Percentiles rank a stretch among this genome's conserved stretches.
Evolutionary conservation across 2,888 invertebrate genomes (phyloP).

Genomic region (Stenchaetothrips biformis): DNA sequence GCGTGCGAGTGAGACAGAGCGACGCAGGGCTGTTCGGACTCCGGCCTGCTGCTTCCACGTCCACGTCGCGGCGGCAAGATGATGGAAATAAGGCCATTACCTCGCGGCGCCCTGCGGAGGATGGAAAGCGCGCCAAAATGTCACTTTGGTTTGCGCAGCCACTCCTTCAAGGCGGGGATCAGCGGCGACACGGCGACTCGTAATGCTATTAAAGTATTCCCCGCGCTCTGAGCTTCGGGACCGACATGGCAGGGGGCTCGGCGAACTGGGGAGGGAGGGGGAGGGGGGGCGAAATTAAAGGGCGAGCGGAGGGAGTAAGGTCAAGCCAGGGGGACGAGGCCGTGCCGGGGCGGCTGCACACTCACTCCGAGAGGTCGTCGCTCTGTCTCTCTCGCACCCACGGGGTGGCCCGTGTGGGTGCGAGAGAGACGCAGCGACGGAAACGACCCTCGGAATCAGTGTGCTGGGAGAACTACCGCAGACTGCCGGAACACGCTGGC

Average conservation of each 20-base stretch:
- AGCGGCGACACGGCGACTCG: neutral
- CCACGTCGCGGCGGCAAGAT: too few relatives aligned
- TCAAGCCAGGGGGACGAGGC: neutral
- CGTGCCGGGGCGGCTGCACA: neutral
- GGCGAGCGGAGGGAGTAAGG: neutral
- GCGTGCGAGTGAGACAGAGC: too few relatives aligned
- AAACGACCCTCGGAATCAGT: too few relatives aligned
- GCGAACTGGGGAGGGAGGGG: neutral
- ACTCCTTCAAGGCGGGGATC: neutral
- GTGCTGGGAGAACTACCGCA: too few relatives aligned
- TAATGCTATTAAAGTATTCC: conserved; percentile 16
- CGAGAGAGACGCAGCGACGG: too few relatives aligned
- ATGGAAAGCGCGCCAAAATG: neutral
- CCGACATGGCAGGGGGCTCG: neutral
- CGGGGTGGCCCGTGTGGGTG: too few relatives aligned
- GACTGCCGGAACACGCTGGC: too few relatives aligned
- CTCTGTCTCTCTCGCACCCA: neutral
- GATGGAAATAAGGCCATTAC: too few relatives aligned
- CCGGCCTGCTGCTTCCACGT: neutral
- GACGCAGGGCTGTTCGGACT: too few relatives aligned
- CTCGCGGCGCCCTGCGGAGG: too few relatives aligned
- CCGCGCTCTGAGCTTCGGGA: neutral
- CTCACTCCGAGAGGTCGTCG: too few relatives aligned
- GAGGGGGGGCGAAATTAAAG: neutral
- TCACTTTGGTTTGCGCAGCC: neutral